Conservation (phyloP, 2,888 invertebrate species). For the Hyposoter didymator region DNA sequence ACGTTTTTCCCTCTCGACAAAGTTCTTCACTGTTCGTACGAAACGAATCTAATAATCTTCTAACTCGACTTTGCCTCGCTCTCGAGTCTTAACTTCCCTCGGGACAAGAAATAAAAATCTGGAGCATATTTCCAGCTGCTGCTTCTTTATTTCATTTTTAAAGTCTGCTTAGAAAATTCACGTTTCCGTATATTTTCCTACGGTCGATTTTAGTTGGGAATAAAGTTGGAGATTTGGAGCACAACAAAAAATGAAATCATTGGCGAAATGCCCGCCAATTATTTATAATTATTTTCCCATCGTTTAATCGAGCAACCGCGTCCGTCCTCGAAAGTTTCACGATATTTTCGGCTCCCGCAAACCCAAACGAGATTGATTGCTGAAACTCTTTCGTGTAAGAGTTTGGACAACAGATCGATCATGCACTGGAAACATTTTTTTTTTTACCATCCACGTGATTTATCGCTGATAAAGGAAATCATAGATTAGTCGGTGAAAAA, state of each 20-base stretch:
- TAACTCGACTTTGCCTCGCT: slow-evolving; percentile 15
- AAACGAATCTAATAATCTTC: slow-evolving; percentile 58
- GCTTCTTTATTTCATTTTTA: slow-evolving; percentile 2
- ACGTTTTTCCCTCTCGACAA: slow-evolving; percentile 31
- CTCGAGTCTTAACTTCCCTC: not conserved
- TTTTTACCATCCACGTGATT: not conserved
- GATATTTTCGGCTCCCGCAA: not conserved
- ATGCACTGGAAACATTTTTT: not conserved
- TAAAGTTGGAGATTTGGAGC: not conserved
- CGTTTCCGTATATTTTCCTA: not conserved
- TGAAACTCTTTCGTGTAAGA: slow-evolving; percentile 15
- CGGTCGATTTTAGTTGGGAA: not conserved
- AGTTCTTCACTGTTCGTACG: slow-evolving; percentile 21
- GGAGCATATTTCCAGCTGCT: not conserved
- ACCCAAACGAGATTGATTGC: slow-evolving; percentile 41
- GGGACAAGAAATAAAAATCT: not conserved
- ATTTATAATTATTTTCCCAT: slow-evolving; percentile 39
- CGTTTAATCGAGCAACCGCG: not conserved
- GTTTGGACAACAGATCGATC: slow-evolving; percentile 35
- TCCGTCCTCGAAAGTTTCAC: not conserved
- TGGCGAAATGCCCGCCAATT: not conserved
- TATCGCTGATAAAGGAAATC: slow-evolving; percentile 12
- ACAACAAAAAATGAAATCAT: not conserved
- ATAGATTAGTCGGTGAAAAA: slow-evolving; percentile 21
- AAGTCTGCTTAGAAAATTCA: not conserved